A percentile compares a stretch with the other conserved stretches of the same genome.
Conservation (phyloP, 2,797 vertebrate genomes). For the Allobates femoralis region DNA sequence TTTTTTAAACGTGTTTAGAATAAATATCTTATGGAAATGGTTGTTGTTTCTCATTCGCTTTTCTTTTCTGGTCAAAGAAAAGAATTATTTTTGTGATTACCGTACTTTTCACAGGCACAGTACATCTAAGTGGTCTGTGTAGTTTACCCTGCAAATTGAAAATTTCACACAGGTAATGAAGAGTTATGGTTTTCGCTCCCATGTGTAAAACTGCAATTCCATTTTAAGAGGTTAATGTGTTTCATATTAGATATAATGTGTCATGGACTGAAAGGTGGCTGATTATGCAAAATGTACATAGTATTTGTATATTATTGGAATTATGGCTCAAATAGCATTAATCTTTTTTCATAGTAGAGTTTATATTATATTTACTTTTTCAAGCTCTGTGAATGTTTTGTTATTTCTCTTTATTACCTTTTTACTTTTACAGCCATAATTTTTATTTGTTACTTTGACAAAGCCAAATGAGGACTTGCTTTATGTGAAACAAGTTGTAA, state of each 20-base stretch:
- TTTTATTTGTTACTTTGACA: no score
- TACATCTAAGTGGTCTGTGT: conserved; percentile 51
- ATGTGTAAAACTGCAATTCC: conserved; percentile 56
- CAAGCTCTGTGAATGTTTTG: no score
- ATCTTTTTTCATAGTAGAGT: background rate
- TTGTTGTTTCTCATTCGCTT: conserved; percentile 40
- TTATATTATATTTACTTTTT: background rate
- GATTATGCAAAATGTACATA: conserved; percentile 48
- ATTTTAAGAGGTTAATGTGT: conserved; percentile 58
- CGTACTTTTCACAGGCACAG: conserved; percentile 43
- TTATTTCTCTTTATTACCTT: no score
- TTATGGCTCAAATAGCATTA: background rate
- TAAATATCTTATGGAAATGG: conserved; percentile 56
- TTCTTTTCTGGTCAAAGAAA: conserved; percentile 52
- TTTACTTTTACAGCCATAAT: no score
- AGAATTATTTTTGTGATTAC: conserved; percentile 57
- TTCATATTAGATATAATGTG: conserved; percentile 53
- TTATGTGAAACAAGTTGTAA: no score
- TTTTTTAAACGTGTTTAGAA: conserved; percentile 61
- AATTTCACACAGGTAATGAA: conserved; percentile 61
- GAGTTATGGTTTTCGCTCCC: conserved; percentile 58
- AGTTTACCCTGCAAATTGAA: conserved; percentile 56
- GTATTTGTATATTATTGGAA: conserved; percentile 8
- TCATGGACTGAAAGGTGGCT: conserved; percentile 47
- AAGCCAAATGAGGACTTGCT: no score